Base-by-base conservation (phyloP, 2,113 vertebrate genomes). In the Leucopsar rothschildi region DNA sequence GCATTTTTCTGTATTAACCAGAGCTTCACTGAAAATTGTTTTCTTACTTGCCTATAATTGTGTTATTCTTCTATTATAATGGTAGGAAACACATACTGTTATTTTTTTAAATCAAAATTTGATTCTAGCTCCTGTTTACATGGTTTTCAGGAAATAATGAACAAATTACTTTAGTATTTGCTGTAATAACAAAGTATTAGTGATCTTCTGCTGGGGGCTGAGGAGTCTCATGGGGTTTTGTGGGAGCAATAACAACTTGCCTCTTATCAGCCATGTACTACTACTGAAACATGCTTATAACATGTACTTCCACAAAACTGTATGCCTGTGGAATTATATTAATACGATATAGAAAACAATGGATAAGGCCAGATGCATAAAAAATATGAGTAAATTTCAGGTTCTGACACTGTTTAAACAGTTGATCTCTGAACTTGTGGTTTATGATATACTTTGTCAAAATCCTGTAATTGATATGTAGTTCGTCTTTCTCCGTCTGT, bases 341-440 rank as follows among this genome's bases (percentile, higher is more conserved):
- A 47, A 71, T 49, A 19, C 14, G 56, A 8, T 22, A 53, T 29
- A 64, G 37, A 78, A 77, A 83, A 40, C 11, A 86, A 75, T n/a
- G 12, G 39, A 24, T 88, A 64, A 70, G 19, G 21, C 19, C 44
- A 90, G 71, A 65, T 68, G 40, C 6, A 5, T 72, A 12, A 37
- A 92, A 96, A 90, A 85, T 69, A 37, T 50, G 37, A 63, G 5
- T 66, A 61, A 56, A 75, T 77, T 70, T 88, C 25, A 33, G 39
- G 21, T 86, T 88, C 40, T 82, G 66, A 77, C 92, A 44, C 86
- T 92, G 53, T 45, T 59, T 24, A 84, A 86, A 71, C 42, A 42
- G 76, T 72, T 88, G 85, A 92, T 90, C 39, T 72, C 88, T 94
- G 90, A 94, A 93, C 70, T 94, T 92, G 11, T 2, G 33, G 9